Evolutionary conservation across 2,888 invertebrate genomes (phyloP).

Genomic region (Sinohyriopsis cumingii): DNA sequence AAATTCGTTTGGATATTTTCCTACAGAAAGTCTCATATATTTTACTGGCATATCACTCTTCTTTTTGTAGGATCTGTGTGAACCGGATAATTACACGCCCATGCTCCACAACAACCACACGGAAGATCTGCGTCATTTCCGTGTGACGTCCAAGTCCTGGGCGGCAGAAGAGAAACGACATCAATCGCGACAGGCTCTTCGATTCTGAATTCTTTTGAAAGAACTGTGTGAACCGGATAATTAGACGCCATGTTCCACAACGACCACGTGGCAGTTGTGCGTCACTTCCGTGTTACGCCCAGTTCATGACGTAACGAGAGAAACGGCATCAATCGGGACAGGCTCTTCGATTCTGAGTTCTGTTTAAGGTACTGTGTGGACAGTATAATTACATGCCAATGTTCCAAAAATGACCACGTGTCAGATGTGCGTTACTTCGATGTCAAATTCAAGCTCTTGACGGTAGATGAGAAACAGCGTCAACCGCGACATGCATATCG

Average conservation of each 20-base stretch:
- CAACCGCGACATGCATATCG: too few relatives aligned
- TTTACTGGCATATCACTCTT: neutral
- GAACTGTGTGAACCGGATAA: conserved; percentile 81
- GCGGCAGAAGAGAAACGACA: neutral
- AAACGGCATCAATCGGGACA: neutral
- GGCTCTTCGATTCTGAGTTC: too few relatives aligned
- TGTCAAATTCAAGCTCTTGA: too few relatives aligned
- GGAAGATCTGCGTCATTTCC: conserved; percentile 81
- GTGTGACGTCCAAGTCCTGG: conserved; percentile 80
- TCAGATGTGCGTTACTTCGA: too few relatives aligned
- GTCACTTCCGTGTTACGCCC: conserved; percentile 83
- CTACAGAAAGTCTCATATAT: too few relatives aligned
- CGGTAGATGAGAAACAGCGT: too few relatives aligned
- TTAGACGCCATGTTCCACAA: conserved; percentile 91
- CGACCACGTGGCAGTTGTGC: conserved; percentile 81
- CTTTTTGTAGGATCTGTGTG: conserved; percentile 77
- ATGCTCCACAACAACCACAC: conserved; percentile 89
- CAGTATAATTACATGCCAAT: too few relatives aligned
- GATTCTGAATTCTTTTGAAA: conserved; percentile 52
- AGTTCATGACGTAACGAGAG: conserved; percentile 76
- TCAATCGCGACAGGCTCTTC: too few relatives aligned
- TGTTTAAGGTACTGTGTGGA: too few relatives aligned
- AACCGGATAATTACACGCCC: conserved; percentile 83
- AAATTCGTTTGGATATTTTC: too few relatives aligned
- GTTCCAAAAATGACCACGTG: too few relatives aligned